Conservation (phyloP, 2,888 invertebrate species). For the Macrophya annulata region DNA sequence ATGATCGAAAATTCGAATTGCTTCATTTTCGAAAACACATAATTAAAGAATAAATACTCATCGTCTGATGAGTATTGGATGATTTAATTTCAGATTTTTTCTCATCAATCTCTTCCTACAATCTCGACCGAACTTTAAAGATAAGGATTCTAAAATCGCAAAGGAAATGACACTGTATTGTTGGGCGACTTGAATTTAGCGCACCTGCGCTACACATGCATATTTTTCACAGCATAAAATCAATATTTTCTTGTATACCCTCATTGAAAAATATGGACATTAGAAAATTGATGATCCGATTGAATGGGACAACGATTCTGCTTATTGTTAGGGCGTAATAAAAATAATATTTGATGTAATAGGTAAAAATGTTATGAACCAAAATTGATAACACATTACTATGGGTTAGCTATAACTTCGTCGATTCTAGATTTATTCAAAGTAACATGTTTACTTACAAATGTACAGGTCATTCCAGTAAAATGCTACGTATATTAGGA, state of each 20-base stretch:
- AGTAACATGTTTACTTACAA: slow-evolving; percentile 40
- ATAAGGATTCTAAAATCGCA: neutral
- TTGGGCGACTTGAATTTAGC: slow-evolving; percentile 1
- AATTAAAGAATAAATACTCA: neutral
- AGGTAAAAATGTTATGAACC: neutral
- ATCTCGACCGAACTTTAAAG: neutral
- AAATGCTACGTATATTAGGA: slow-evolving; percentile 46
- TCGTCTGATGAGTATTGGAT: too few relatives aligned
- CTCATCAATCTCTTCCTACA: neutral
- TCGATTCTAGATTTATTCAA: slow-evolving; percentile 37
- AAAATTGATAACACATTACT: slow-evolving; percentile 4
- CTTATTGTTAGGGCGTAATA: too few relatives aligned
- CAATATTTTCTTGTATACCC: slow-evolving; percentile 8
- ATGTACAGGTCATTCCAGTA: slow-evolving; percentile 44
- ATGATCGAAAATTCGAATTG: neutral
- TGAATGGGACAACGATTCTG: neutral
- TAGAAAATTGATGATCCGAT: neutral
- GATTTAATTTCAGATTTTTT: neutral
- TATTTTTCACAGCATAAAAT: slow-evolving; percentile 11
- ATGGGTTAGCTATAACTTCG: slow-evolving; percentile 35
- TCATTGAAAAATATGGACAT: neutral
- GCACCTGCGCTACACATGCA: neutral
- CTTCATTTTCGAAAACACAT: neutral
- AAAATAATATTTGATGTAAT: neutral
- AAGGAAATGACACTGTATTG: neutral